Conservation (phyloP, 1,140 invertebrate genomes). For the Archivesica marissinica region DNA sequence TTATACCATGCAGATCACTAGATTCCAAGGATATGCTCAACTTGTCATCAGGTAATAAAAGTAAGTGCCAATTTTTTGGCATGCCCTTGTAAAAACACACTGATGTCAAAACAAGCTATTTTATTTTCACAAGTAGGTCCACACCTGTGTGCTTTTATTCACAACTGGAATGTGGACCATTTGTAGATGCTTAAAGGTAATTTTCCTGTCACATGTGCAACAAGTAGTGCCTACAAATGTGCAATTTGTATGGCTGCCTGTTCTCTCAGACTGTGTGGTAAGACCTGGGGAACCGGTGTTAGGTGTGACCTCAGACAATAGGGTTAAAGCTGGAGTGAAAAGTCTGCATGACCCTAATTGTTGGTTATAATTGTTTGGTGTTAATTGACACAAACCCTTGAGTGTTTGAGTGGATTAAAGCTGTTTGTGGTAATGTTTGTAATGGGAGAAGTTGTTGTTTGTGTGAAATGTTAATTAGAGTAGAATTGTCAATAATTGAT, state of each 20-base stretch:
- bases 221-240: neutral
- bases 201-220: neutral
- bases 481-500: conserved; percentile 14
- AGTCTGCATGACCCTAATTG: conserved; percentile 4
- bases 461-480: conserved; percentile 44
- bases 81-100: conserved; percentile 17
- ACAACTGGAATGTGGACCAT: neutral
- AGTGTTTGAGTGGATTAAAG: conserved; percentile 6
- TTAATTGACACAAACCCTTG: conserved; percentile 7
- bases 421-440: conserved; percentile 2
- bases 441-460: conserved; percentile 35
- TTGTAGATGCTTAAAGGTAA: neutral
- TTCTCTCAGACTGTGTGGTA: neutral
- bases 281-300: neutral
- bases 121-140: neutral
- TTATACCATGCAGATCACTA: conserved; percentile 14
- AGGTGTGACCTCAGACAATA: neutral
- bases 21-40: conserved; percentile 3
- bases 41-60: conserved; percentile 14
- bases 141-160: neutral
- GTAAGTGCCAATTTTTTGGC: neutral
- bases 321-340: conserved; percentile 1
- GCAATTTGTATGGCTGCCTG: neutral
- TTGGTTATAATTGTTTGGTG: conserved; percentile 34
- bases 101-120: neutral